Conservation (phyloP, 2,888 invertebrate species). For the Aradus depressus region DNA sequence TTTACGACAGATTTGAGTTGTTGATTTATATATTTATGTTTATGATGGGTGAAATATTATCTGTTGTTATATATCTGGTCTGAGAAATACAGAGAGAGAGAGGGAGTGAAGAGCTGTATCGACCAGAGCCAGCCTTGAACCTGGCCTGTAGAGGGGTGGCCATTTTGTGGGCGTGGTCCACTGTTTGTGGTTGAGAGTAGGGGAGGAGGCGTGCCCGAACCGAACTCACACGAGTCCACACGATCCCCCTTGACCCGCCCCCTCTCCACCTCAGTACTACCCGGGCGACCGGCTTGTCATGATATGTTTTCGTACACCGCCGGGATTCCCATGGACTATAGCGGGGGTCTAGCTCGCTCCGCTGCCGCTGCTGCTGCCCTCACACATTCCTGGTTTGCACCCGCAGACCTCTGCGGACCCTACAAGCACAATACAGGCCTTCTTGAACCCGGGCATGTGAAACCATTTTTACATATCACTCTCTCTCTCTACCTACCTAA, state of each 20-base stretch:
- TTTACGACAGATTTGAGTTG: too few relatives aligned
- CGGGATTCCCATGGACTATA: slow-evolving; percentile 35
- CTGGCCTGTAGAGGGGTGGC: slow-evolving; percentile 19
- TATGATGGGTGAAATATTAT: too few relatives aligned
- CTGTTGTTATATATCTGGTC: too few relatives aligned
- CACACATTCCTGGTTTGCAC: slow-evolving; percentile 91
- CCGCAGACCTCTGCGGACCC: slow-evolving; percentile 86
- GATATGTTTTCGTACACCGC: neutral
- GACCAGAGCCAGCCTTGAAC: slow-evolving; percentile 14
- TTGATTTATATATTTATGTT: too few relatives aligned
- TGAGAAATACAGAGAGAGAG: slow-evolving; percentile 3
- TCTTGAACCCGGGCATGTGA: slow-evolving; percentile 83
- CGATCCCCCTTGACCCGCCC: slow-evolving; percentile 1
- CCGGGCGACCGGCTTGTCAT: slow-evolving; percentile 15
- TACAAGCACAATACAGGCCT: slow-evolving; percentile 68
- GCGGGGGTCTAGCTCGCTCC: slow-evolving; percentile 38
- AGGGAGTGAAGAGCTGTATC: slow-evolving; percentile 11
- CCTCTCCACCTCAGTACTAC: slow-evolving; percentile 16
- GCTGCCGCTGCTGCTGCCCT: slow-evolving; percentile 75
- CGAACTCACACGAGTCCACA: slow-evolving; percentile 2
- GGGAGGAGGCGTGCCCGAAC: slow-evolving; percentile 17
- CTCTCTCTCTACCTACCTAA: slow-evolving; percentile 11
- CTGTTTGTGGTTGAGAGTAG: slow-evolving; percentile 24
- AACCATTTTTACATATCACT: neutral
- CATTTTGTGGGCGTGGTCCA: slow-evolving; percentile 23